A percentile compares a stretch with the other conserved stretches of the same genome.
Evolutionary conservation across 1,140 invertebrate genomes (phyloP).

Genomic region (Ips nitidus): DNA sequence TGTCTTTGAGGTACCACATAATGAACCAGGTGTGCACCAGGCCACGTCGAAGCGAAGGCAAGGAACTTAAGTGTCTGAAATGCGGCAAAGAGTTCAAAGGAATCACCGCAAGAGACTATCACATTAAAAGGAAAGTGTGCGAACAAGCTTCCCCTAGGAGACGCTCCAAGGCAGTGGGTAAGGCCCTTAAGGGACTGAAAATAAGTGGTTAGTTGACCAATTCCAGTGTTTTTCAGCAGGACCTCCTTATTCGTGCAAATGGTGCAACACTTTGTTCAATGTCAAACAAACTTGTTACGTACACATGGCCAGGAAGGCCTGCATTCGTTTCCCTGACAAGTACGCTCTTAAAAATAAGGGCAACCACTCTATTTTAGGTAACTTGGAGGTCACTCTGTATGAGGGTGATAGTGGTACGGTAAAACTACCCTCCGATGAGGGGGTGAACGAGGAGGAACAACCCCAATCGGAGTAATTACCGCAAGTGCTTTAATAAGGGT

Average conservation of each 20-base stretch:
- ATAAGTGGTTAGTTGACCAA: not conserved
- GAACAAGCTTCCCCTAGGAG: conserved; percentile 19
- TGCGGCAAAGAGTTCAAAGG: conserved; percentile 29
- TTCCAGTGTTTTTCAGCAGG: not conserved
- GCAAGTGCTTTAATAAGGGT: too few relatives aligned
- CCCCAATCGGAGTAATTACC: too few relatives aligned
- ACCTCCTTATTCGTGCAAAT: conserved; percentile 18
- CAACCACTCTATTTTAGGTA: not conserved
- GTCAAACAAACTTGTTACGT: conserved; percentile 30
- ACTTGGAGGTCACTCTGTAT: conserved; percentile 4
- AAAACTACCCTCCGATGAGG: too few relatives aligned
- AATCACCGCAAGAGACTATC: conserved; percentile 26
- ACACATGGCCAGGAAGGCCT: conserved; percentile 25
- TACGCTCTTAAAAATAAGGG: conserved; percentile 19
- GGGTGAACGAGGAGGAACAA: too few relatives aligned
- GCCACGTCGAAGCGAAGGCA: conserved; percentile 17
- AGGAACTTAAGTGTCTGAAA: conserved; percentile 14
- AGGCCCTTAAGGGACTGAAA: not conserved
- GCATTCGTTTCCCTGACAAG: conserved; percentile 22
- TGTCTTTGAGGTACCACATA: conserved; percentile 27
- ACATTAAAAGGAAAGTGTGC: conserved; percentile 26
- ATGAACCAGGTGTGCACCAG: conserved; percentile 27
- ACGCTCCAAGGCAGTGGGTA: not conserved
- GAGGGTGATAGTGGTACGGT: conserved; percentile 6
- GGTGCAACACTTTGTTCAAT: conserved; percentile 23